phyloP scores from a whole-genome alignment of 1,140 invertebrate species.

The Wasmannia auropunctata region DNA sequence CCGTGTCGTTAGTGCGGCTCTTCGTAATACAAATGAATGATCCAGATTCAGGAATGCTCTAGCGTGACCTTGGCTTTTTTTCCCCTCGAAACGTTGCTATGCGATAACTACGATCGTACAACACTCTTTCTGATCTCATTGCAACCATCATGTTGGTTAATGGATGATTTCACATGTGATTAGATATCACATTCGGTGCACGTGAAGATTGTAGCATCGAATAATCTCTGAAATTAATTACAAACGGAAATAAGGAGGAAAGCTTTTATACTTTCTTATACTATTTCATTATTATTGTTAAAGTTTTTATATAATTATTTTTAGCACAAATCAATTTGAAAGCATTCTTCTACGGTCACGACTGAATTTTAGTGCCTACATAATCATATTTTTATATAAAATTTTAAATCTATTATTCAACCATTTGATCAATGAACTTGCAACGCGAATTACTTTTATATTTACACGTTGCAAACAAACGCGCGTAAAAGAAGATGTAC shows the following conservation, averaged over 20 bases:
- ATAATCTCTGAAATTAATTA: neutral
- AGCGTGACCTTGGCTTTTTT: conserved; percentile 56
- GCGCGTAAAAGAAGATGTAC: neutral
- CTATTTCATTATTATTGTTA: neutral
- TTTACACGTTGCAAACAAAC: neutral
- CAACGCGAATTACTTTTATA: neutral
- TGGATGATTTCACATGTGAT: no score
- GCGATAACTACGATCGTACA: conserved; percentile 25
- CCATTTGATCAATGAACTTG: no score
- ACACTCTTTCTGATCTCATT: conserved; percentile 47
- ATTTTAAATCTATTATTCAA: no score
- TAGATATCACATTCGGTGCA: conserved; percentile 61
- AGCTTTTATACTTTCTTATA: neutral
- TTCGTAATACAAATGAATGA: conserved; percentile 37
- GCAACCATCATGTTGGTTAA: conserved; percentile 40
- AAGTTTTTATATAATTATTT: neutral
- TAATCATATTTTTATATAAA: no score
- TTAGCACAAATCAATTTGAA: no score
- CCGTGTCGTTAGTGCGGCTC: conserved; percentile 53
- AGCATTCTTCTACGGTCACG: no score
- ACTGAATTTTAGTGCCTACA: no score
- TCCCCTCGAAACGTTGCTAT: conserved; percentile 43
- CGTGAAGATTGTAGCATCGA: neutral
- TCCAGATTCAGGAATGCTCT: conserved; percentile 62
- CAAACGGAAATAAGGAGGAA: neutral